These are phyloP conservation scores for Hedychridium roseum DNA, from an alignment of 2,888 invertebrate species.

Conservation along the genomic window DNA sequence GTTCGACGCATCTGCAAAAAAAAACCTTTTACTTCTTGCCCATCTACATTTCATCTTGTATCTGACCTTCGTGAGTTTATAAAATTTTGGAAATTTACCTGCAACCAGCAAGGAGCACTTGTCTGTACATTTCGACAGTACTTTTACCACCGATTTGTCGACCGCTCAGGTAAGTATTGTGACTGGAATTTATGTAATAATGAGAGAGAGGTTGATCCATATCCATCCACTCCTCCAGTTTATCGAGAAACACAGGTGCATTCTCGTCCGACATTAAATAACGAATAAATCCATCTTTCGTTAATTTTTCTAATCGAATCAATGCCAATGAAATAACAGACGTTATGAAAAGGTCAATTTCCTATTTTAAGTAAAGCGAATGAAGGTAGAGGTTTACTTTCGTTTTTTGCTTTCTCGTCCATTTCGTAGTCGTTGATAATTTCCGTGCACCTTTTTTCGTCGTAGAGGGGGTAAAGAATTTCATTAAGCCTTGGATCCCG, in stretches of 20 bases:
- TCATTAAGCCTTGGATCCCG: slow-evolving; percentile 75
- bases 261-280: slow-evolving; percentile 79
- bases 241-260: slow-evolving; percentile 74
- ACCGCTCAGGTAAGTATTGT: slow-evolving; percentile 71
- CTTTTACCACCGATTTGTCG: slow-evolving; percentile 76
- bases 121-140: slow-evolving; percentile 74
- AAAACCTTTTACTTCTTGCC: not conserved
- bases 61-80: not conserved
- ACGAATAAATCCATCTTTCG: slow-evolving; percentile 72
- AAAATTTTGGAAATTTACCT: slow-evolving; percentile 42
- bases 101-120: slow-evolving; percentile 59
- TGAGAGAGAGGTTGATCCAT: slow-evolving; percentile 77
- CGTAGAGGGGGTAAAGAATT: slow-evolving; percentile 74
- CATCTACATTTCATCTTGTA: slow-evolving; percentile 1
- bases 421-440: slow-evolving; percentile 71
- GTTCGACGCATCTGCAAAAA: slow-evolving; percentile 70
- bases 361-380: not conserved
- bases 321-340: not conserved
- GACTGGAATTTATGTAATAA: slow-evolving; percentile 77
- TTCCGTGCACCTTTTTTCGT: slow-evolving; percentile 68
- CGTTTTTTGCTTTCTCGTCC: slow-evolving; percentile 63
- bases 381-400: slow-evolving; percentile 56
- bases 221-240: slow-evolving; percentile 71
- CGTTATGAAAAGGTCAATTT: not conserved
- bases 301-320: slow-evolving; percentile 60